Base-by-base conservation (phyloP, 2,797 vertebrate species). In the Eleutherodactylus coqui region DNA sequence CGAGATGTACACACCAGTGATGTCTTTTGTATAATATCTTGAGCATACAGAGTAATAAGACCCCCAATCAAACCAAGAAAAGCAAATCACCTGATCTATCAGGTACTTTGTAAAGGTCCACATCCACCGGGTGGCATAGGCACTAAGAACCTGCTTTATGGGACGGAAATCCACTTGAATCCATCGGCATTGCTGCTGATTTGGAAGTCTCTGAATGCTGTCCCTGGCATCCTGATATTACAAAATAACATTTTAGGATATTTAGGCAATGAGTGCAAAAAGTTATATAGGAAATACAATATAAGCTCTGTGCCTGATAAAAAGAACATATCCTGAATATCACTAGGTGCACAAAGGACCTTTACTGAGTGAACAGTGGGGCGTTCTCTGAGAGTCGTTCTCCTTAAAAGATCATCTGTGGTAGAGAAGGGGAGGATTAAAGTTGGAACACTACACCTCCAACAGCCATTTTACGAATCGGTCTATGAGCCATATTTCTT, bases 51-150 rank as follows among this genome's bases (percentile, higher is more conserved):
- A 58, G 8, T 21, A 36, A 70, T 16, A 27, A 45, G 2, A 1
- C 10, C 21, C 17, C 14, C 14, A 51, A 34, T 7, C 21, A 45
- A n/a, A 34, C 21, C 19, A 41, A 14, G 11, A 76, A 67, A 36
- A 29, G 19, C 8, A 32, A 14, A 27, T 82, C 43, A 87, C 80
- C 89, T 88, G 83, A 62, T 80, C 75, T 79, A 81, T 85, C 11
- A 86, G 77, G 58, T 84, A 86, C 82, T 88, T 89, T 19, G 89
- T 88, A 38, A 84, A 88, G 60, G 34, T 64, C 83, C 45, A 84
- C 14, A 81, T 87, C 88, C 88, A 88, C 17, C 75, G 70, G 49
- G 82, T 27, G 49, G 24, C 6, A 79, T 21, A 51, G 0, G 70
- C 36, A 58, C 55, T 45, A 55, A 84, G 84, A 85, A 89, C 38